Conservation (phyloP, 2,888 invertebrate species). For the Noctua fimbriata region DNA sequence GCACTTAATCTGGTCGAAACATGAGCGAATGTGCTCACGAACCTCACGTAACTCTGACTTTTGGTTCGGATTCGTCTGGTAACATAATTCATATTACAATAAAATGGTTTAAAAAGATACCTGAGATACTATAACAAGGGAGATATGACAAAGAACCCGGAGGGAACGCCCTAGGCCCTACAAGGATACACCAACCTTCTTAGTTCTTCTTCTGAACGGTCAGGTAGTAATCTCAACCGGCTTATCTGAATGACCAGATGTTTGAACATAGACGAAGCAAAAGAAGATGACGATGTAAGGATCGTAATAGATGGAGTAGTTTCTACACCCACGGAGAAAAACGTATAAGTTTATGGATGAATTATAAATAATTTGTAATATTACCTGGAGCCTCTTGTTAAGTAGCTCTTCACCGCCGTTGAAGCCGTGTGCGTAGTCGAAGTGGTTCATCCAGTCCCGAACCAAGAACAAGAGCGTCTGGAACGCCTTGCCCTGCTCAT, state of each 20-base stretch:
- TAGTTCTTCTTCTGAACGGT: not conserved
- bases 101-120: not conserved
- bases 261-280: not conserved
- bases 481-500: constrained; percentile 94
- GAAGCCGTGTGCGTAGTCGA: constrained; percentile 96
- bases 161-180: not conserved
- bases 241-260: not conserved
- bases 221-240: not conserved
- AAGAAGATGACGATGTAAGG: not conserved
- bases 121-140: not conserved
- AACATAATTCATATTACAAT: constrained; percentile 9
- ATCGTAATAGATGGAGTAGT: not conserved
- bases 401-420: constrained; percentile 96
- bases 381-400: constrained; percentile 94
- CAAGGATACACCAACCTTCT: not conserved
- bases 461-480: constrained; percentile 96
- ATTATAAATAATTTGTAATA: not conserved
- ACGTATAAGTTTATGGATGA: not conserved
- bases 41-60: constrained; percentile 97
- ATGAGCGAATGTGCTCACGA: constrained; percentile 96
- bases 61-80: constrained; percentile 94
- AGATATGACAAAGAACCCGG: not conserved
- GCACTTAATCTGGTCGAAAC: constrained; percentile 98
- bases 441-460: constrained; percentile 98
- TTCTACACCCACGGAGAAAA: not conserved